phyloP scores from a whole-genome alignment of 2,113 vertebrate genomes.

The Rhipidura dahli region DNA sequence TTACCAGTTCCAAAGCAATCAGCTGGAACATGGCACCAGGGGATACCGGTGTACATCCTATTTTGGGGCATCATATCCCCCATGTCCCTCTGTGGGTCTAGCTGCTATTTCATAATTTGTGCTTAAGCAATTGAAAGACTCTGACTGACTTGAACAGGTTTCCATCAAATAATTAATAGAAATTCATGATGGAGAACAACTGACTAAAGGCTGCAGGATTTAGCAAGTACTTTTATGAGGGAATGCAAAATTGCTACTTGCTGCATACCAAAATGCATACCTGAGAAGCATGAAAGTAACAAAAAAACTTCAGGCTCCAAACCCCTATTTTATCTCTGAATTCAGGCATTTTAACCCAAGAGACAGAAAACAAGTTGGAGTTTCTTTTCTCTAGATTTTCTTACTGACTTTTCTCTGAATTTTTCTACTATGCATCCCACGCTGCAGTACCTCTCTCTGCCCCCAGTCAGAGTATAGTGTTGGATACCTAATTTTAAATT shows the following conservation, averaged over 20 bases:
- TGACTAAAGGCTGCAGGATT: neutral
- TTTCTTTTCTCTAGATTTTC: neutral
- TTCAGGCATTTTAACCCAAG: neutral
- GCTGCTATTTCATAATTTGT: neutral
- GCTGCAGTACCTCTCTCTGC: neutral
- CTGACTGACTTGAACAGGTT: neutral
- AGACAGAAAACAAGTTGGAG: neutral
- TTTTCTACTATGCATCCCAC: neutral
- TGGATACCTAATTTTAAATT: neutral
- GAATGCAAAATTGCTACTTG: neutral
- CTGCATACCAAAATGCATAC: neutral
- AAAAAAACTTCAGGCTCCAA: neutral
- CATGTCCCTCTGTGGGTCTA: accelerated
- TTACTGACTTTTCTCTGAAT: neutral
- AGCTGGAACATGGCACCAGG: neutral
- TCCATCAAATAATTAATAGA: neutral
- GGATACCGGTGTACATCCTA: neutral
- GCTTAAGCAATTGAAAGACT: neutral
- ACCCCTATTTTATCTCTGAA: neutral
- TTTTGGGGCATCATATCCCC: neutral
- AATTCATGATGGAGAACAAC: neutral
- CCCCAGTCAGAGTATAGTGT: neutral
- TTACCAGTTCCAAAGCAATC: neutral
- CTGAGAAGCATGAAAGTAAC: neutral
- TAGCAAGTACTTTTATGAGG: neutral